phyloP scores from a whole-genome alignment of 30 jellyfish, hydroid and myxozoan genomes.

The Cassiopea andromeda region DNA sequence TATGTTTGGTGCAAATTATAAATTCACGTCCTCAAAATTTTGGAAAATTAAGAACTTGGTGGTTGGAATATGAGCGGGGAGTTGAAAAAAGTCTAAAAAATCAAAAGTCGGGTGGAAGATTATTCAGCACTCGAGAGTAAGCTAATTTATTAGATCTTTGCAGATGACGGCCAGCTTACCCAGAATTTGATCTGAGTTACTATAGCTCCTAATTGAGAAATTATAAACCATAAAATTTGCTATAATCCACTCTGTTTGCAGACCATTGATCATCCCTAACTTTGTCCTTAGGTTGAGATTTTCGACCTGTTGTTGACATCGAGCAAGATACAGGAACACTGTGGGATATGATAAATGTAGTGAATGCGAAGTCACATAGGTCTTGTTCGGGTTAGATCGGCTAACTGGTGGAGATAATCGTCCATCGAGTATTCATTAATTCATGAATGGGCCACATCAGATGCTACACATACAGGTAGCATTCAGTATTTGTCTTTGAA shows the following conservation, averaged over 20 bases:
- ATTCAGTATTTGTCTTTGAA: constrained; percentile 41
- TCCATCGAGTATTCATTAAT: neutral
- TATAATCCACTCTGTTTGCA: neutral
- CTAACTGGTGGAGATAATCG: neutral
- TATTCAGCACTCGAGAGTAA: too few species aligned
- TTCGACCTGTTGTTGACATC: constrained; percentile 3
- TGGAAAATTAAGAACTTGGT: too few species aligned
- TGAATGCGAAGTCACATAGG: neutral
- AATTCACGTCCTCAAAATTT: too few species aligned
- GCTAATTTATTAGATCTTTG: too few species aligned
- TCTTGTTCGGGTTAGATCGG: neutral
- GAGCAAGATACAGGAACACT: neutral
- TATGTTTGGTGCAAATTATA: too few species aligned
- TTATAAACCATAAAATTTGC: too few species aligned
- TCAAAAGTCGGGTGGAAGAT: too few species aligned
- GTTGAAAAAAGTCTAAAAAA: too few species aligned
- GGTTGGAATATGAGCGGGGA: too few species aligned
- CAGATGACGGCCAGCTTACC: too few species aligned
- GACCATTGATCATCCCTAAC: neutral
- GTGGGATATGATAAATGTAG: neutral
- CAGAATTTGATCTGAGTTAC: too few species aligned
- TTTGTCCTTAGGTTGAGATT: neutral
- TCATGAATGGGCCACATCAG: constrained; percentile 3
- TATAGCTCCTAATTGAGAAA: too few species aligned
- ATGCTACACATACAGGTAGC: constrained; percentile 36